Conservation (phyloP, 2,113 vertebrate species). For the Murina feae region DNA sequence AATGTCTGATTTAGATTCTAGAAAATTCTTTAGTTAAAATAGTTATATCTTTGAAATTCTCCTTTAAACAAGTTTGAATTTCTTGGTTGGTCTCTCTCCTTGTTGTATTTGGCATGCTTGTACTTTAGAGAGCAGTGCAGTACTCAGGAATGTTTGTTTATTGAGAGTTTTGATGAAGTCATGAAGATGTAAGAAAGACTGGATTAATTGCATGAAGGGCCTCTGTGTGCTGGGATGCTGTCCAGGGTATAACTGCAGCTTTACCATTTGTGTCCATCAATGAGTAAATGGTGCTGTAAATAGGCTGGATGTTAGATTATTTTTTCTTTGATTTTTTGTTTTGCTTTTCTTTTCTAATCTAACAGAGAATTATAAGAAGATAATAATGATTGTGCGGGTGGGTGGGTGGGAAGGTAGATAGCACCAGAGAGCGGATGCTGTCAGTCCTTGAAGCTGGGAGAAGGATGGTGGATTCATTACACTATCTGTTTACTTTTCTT, state of each 20-base stretch:
- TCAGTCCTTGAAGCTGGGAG: background rate
- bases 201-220: background rate
- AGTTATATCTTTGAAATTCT: background rate
- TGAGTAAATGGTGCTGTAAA: background rate
- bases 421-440: background rate
- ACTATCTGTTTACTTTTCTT: background rate
- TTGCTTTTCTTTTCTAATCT: conserved; percentile 18
- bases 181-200: background rate
- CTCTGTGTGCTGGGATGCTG: background rate
- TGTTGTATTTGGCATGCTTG: background rate
- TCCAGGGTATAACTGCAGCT: background rate
- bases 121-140: background rate
- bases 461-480: background rate
- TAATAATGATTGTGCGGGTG: background rate
- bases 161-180: background rate
- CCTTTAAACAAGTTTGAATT: background rate
- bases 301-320: background rate
- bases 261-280: background rate
- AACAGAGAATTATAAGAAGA: background rate
- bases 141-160: background rate
- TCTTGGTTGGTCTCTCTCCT: background rate
- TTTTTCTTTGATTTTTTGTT: background rate
- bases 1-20: conserved; percentile 6
- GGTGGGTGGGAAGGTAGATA: background rate
- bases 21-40: background rate